Conservation (phyloP, 2,797 vertebrate species). For the Poeciliopsis turneri region DNA sequence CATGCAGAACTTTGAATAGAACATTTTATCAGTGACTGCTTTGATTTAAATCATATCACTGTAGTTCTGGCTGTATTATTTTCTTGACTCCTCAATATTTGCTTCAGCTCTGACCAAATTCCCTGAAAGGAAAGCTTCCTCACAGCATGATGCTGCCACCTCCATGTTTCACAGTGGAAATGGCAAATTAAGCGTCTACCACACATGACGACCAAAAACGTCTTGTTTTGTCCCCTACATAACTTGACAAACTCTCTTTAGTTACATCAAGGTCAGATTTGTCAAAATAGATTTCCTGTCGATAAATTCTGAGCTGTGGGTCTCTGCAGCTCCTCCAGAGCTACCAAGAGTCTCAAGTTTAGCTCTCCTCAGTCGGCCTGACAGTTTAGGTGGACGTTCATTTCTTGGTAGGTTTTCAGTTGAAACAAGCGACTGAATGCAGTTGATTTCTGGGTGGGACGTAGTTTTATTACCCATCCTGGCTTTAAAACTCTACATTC, state of each 20-base stretch:
- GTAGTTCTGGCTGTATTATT: background rate
- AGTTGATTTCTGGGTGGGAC: background rate
- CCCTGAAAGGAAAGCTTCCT: background rate
- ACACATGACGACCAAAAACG: background rate
- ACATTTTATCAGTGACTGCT: background rate
- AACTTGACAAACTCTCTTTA: background rate
- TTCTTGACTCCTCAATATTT: background rate
- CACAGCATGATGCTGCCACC: background rate
- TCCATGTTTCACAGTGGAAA: background rate
- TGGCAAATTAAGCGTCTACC: background rate
- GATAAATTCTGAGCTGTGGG: no score
- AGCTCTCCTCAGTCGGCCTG: no score
- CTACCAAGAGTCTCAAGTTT: no score
- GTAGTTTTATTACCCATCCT: background rate
- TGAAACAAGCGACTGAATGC: background rate
- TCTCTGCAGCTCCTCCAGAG: no score
- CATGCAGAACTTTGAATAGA: background rate
- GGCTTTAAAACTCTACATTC: background rate
- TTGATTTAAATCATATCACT: background rate
- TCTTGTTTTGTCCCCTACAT: background rate
- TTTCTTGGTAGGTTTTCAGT: background rate
- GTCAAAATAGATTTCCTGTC: no score
- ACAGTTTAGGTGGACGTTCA: no score
- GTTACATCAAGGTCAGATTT: background rate
- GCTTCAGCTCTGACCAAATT: background rate